Percentiles rank a stretch among this genome's conserved stretches.
Evolutionary conservation across 2,888 invertebrate genomes (phyloP).

Genomic region (Escarpia spicata): DNA sequence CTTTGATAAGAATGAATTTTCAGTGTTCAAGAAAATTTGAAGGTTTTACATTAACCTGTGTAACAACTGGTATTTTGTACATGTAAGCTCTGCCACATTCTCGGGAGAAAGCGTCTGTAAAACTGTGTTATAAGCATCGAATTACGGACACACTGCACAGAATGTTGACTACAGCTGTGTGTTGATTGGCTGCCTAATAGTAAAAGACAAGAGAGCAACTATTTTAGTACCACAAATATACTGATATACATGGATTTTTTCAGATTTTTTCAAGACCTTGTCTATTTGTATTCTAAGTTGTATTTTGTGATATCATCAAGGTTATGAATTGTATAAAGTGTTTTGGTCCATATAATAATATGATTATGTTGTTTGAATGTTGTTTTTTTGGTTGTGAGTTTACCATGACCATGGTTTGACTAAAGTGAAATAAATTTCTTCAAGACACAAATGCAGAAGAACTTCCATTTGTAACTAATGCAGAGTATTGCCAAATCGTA

Average conservation of each 20-base stretch:
- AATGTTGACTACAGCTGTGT: background rate
- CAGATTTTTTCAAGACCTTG: background rate
- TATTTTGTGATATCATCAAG: background rate
- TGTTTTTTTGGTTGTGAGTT: background rate
- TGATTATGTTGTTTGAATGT: background rate
- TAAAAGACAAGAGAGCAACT: background rate
- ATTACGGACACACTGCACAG: background rate
- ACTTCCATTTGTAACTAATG: too few relatives aligned
- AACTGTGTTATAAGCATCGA: background rate
- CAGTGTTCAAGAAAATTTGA: background rate
- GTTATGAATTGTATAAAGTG: background rate
- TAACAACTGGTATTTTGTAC: background rate
- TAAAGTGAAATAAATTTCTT: too few relatives aligned
- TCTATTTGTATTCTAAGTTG: background rate
- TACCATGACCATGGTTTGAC: too few relatives aligned
- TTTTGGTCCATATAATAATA: background rate
- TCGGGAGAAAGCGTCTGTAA: background rate
- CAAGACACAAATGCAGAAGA: too few relatives aligned
- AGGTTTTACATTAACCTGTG: background rate
- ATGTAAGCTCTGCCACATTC: background rate
- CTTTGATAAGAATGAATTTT: background rate
- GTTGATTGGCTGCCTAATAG: background rate
- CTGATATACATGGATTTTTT: background rate
- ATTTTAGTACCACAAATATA: background rate
- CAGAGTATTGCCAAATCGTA: too few relatives aligned